Evolutionary conservation across 2,888 invertebrate species (phyloP), one percentile per base, ranked within the genome.

Genomic region (Orchesella flavescens): DNA sequence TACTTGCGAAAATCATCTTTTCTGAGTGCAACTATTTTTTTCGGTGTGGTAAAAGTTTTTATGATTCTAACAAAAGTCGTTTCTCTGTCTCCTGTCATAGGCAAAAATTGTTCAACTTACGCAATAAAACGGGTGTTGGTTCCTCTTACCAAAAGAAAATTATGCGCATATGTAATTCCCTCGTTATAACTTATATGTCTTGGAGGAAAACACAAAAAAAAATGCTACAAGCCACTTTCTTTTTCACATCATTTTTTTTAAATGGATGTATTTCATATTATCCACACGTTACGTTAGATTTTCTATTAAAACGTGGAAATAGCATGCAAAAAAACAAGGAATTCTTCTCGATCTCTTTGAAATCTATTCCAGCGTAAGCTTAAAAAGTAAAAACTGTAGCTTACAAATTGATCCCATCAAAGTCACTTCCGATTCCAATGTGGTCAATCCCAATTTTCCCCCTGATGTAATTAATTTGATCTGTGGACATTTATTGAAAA

Each of bases 391-490:
- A 49, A 49, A 49, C 3, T n/a, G 7, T 63, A 10, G 76, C 81
- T 86, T 82, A 87, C 88, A 81, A 74, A 77, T 88, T 87, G 57
- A 88, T 87, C 19, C 96, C 96, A 90, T 96, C 95, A 91, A 95
- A 96, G 89, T 96, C 96, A 83, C 95, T 96, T 85, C 96, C 96
- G 86, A 96, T 93, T 72, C 96, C 96, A 85, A 96, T 95, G 91
- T 95, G 94, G 92, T 96, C 95, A 89, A 95, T 94, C 87, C 96
- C 96, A 85, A 95, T 95, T 86, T 95, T 93, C 89, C 94, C 93
- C 89, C 95, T 93, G 90, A 96, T 94, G 91, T 96, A 95, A 92
- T 96, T 96, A 91, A 96, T 95, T 92, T 96, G 96, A 88, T 95
- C 96, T 85, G 75, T 65, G 34, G 17, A 61, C 5, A 61, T 1